phyloP scores from a whole-genome alignment of 2,888 invertebrate genomes.

The Lithodes maja region DNA sequence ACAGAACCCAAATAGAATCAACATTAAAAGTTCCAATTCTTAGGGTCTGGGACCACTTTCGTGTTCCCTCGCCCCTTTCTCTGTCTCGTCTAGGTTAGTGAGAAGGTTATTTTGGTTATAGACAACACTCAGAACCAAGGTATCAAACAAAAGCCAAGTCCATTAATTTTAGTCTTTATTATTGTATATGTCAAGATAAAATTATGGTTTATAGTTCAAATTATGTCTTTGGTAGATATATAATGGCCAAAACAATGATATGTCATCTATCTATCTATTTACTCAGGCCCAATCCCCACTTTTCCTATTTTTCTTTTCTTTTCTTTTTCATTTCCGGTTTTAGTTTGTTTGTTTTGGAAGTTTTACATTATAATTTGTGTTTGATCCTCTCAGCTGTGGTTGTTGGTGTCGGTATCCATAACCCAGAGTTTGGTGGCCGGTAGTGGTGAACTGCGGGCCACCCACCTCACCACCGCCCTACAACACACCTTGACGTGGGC shows the following conservation, averaged over 20 bases:
- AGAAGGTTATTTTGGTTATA: background rate
- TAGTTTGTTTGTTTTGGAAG: too few species aligned
- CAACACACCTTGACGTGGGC: slow-evolving; percentile 48
- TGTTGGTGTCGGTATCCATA: slow-evolving; percentile 45
- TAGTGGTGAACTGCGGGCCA: slow-evolving; percentile 27
- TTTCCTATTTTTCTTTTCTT: background rate
- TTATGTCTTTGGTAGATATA: too few species aligned
- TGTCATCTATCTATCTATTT: too few species aligned
- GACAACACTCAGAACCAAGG: background rate
- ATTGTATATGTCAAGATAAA: too few species aligned
- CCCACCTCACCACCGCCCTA: slow-evolving; percentile 42
- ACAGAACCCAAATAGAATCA: too few species aligned
- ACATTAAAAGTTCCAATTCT: too few species aligned
- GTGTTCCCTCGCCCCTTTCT: background rate
- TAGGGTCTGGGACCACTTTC: too few species aligned
- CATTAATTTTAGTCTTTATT: too few species aligned
- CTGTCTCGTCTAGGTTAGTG: background rate
- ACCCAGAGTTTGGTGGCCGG: slow-evolving; percentile 35
- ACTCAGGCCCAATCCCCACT: too few species aligned
- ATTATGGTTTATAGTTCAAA: too few species aligned
- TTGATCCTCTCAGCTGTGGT: slow-evolving; percentile 52
- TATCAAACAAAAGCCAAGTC: too few species aligned
- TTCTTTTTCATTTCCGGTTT: background rate
- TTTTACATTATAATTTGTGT: background rate
- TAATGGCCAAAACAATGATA: too few species aligned